Evolutionary conservation across 2,113 vertebrate genomes (phyloP).

Genomic region (Herpetotheres cachinnans): DNA sequence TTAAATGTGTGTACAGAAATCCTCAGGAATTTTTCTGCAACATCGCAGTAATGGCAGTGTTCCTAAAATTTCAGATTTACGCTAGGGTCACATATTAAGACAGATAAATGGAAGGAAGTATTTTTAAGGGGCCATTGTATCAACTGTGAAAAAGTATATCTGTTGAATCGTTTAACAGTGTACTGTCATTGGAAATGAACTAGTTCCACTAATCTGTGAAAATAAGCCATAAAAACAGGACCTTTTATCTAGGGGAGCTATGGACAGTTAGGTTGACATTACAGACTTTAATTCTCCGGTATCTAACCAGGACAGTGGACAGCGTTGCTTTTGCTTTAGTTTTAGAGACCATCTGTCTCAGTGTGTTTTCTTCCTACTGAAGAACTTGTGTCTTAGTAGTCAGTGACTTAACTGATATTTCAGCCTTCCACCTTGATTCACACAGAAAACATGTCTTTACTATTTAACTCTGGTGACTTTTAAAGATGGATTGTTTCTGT

Average conservation of each 20-base stretch:
- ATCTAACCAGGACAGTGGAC: neutral
- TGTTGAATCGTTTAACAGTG: neutral
- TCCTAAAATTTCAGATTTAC: neutral
- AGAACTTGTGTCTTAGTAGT: neutral
- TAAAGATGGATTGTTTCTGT: neutral
- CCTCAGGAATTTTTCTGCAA: neutral
- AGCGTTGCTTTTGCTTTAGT: neutral
- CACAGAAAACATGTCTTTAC: neutral
- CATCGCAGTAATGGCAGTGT: neutral
- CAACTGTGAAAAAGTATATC: neutral
- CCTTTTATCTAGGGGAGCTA: neutral
- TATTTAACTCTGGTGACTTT: neutral
- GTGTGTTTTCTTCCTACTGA: neutral
- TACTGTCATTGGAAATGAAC: neutral
- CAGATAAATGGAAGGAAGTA: neutral
- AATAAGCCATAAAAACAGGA: neutral
- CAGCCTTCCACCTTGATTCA: neutral
- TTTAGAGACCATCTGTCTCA: neutral
- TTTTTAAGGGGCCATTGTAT: neutral
- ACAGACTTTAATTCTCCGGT: neutral
- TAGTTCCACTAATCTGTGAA: neutral
- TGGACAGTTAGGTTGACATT: neutral
- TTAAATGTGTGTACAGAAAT: neutral
- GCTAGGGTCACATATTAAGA: neutral
- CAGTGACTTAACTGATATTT: neutral